Evolutionary conservation across 2,113 vertebrate species (phyloP), one percentile per base, ranked within the genome.

Genomic region (Turdus rufiventris): DNA sequence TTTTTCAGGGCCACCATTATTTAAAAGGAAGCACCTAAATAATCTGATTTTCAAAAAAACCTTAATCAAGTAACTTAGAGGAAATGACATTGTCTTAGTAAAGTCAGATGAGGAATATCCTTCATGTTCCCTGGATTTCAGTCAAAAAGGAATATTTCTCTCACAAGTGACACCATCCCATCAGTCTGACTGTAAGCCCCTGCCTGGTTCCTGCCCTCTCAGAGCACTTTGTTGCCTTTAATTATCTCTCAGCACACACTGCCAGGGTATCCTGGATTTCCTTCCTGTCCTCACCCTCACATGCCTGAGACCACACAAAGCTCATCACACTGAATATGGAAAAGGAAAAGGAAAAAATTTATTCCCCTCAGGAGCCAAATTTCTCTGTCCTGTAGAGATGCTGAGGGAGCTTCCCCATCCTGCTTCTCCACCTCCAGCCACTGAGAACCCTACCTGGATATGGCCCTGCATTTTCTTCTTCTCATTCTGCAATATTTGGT

Each of bases 381-480:
- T 54, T 19, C 70, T 87, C 19, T 2, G 0, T 7, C 33, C 42
- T 16, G 3, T 0, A 20, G 42, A 42, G 87, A 48, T n/a, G 54
- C 12, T 66, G 51, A 79, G 54, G 40, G 58, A 84, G 17, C 47
- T 58, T 50, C 58, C 73, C 34, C 54, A 31, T 24, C 28, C 36
- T 2, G 5, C 12, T 65, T 33, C 23, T 25, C 56, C 36, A 23
- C 9, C 54, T 54, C 14, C 50, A 62, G 25, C 5, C 50, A 23
- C 42, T 29, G 14, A 60, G 60, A 67, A 10, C 29, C 57, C 31
- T 92, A 99, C 99, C 99, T 99, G 99, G 78, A 99, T 98, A 81
- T 99, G 99, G 0, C 98, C 96, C 95, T 99, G 99, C 99, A 99
- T 99, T 96, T 99, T 99, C 97, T 99, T 99, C 96, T 99, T 99